A percentile compares a stretch with the other conserved stretches of the same genome.
phyloP scores from a whole-genome alignment of 2,888 invertebrate genomes.

The Bruchidius siliquastri region DNA sequence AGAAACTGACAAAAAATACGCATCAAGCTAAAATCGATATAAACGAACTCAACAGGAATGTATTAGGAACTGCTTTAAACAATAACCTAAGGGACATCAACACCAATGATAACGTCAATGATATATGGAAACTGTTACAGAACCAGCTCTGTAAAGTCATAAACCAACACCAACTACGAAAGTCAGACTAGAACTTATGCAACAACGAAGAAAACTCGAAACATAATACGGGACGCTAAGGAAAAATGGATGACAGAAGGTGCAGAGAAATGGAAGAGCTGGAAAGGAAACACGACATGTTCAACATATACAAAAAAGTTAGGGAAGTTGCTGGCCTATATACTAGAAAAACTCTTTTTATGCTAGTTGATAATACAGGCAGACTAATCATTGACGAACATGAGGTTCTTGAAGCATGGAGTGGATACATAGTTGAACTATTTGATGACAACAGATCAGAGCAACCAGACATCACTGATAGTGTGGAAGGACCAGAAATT shows the following conservation, averaged over 20 bases:
- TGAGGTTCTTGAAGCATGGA: conserved; percentile 2
- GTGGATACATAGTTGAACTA: background rate
- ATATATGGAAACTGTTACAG: no score
- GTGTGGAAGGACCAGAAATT: background rate
- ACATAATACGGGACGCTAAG: conserved; percentile 4
- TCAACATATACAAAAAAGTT: conserved; percentile 5
- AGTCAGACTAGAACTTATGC: no score
- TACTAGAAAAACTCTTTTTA: background rate
- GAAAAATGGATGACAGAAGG: conserved; percentile 11
- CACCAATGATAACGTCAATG: no score
- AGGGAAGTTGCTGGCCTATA: conserved; percentile 4
- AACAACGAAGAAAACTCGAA: no score
- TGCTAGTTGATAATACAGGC: background rate
- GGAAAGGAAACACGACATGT: conserved; percentile 7
- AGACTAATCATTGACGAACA: background rate
- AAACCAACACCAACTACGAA: no score
- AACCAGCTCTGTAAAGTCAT: no score
- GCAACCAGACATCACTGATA: background rate
- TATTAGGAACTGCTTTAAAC: no score
- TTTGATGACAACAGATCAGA: conserved; percentile 1
- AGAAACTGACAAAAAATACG: no score
- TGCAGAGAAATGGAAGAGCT: conserved; percentile 10
- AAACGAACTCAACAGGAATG: no score
- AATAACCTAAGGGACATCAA: no score
- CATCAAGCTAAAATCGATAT: no score